Percentiles rank a stretch among this genome's conserved stretches.
Evolutionary conservation across 2,888 invertebrate species (phyloP).

Genomic region (Acanthosepion pharaonis): DNA sequence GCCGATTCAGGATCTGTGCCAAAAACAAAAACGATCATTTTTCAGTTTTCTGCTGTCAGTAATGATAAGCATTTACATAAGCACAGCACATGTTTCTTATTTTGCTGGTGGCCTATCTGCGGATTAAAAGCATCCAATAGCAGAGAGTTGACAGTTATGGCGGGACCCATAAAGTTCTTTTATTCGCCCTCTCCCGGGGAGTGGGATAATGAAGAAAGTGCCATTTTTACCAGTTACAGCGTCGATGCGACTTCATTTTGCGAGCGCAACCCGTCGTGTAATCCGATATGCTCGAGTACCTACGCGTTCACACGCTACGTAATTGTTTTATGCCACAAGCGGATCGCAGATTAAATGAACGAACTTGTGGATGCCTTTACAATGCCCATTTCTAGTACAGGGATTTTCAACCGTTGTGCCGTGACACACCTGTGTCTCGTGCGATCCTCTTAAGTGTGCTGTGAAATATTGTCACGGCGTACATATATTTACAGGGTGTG

Average conservation of each 20-base stretch:
- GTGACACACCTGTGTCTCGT: too few species aligned
- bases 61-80: neutral
- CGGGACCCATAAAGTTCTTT: neutral
- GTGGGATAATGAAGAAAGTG: neutral
- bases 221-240: too few species aligned
- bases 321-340: neutral
- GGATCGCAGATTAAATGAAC: neutral
- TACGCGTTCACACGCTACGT: neutral
- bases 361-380: neutral
- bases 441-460: too few species aligned
- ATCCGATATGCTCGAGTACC: neutral
- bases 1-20: too few species aligned
- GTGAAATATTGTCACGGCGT: too few species aligned
- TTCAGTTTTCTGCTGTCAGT: neutral
- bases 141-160: neutral
- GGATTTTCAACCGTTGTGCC: too few species aligned
- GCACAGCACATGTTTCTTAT: neutral
- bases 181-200: too few species aligned
- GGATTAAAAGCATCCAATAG: neutral
- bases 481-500: too few species aligned
- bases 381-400: too few species aligned
- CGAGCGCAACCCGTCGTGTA: neutral
- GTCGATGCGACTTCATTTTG: neutral
- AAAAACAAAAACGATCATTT: too few species aligned
- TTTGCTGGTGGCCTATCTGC: neutral